Base-by-base conservation (phyloP, 2,113 vertebrate genomes). In the Progne subis region DNA sequence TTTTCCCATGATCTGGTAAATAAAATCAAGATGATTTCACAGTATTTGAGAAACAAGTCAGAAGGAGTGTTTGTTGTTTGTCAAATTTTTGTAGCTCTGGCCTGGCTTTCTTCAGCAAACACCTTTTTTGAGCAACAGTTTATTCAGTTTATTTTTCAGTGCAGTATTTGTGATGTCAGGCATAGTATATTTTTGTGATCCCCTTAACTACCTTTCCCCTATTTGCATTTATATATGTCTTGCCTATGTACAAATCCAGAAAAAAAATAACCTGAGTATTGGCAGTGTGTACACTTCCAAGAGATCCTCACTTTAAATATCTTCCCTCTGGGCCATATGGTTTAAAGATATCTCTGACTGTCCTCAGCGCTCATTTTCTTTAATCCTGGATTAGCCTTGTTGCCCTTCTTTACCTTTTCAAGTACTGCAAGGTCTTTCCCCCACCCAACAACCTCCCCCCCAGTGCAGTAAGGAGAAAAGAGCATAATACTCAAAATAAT, bases 311-410 rank as follows among this genome's bases (percentile, higher is more conserved):
- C 78, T 90, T 91, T 82, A 80, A 86, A 88, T 95, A 94, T 95
- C 69, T 90, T 94, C 86, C 89, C 86, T 95, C 85, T 71, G 25
- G 85, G 91, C 80, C 49, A 39, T 64, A 41, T 43, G 71, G 75
- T 69, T 52, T 90, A 94, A 77, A 90, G 85, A 90, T 84, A 94
- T 91, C 88, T 78, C 86, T 77, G 18, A 70, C 90, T 94, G 88
- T 89, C 92, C 82, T 97, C 61, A 61, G 59, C 93, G 93, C 93
- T 96, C 82, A 71, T 95, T 96, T 95, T 92, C 91, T 85, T 95
- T 95, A 94, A 97, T 96, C 95, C 95, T 69, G 78, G 95, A 96
- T 95, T 93, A 95, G 95, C 85, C 85, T 72, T 63, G 23, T 68
- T 92, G 91, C 82, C 81, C 74, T 96, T 75, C 56, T 93, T 92